Percentiles rank a stretch among this genome's conserved stretches.
Evolutionary conservation across 2,888 invertebrate genomes (phyloP).

Genomic region (Temnothorax ravouxi): DNA sequence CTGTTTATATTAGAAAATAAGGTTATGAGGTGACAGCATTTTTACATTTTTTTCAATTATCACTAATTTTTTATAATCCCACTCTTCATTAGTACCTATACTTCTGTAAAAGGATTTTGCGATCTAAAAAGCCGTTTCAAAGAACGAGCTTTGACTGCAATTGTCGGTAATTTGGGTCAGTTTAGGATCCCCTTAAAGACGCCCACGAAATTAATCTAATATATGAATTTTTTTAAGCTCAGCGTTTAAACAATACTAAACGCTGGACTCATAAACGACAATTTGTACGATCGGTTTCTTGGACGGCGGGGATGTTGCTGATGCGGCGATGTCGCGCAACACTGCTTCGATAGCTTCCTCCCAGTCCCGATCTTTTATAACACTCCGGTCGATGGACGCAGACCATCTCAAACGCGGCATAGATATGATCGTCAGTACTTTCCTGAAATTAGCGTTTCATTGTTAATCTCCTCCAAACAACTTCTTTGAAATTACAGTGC

Average conservation of each 20-base stretch:
- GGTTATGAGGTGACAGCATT: no score
- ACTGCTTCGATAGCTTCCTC: conserved; percentile 93
- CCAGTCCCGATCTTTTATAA: conserved; percentile 89
- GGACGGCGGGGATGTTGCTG: conserved; percentile 87
- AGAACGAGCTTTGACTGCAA: no score
- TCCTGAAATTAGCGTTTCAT: conserved; percentile 69
- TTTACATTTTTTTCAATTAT: no score
- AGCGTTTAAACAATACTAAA: conserved; percentile 85
- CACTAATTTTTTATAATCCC: no score
- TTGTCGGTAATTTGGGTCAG: no score
- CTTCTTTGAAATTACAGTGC: not conserved
- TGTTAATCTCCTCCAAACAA: not conserved
- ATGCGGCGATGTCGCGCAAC: conserved; percentile 90
- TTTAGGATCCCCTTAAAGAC: no score
- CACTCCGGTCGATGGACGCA: conserved; percentile 85
- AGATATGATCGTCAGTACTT: conserved; percentile 91
- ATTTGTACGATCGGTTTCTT: conserved; percentile 92
- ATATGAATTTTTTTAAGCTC: no score
- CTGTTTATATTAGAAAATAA: no score
- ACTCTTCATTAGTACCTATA: no score
- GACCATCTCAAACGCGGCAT: conserved; percentile 89
- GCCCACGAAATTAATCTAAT: no score
- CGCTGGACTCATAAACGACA: conserved; percentile 96
- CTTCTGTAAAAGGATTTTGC: no score
- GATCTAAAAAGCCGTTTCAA: no score